phyloP scores from a whole-genome alignment of 2,797 vertebrate species.

The Aselliscus stoliczkanus region DNA sequence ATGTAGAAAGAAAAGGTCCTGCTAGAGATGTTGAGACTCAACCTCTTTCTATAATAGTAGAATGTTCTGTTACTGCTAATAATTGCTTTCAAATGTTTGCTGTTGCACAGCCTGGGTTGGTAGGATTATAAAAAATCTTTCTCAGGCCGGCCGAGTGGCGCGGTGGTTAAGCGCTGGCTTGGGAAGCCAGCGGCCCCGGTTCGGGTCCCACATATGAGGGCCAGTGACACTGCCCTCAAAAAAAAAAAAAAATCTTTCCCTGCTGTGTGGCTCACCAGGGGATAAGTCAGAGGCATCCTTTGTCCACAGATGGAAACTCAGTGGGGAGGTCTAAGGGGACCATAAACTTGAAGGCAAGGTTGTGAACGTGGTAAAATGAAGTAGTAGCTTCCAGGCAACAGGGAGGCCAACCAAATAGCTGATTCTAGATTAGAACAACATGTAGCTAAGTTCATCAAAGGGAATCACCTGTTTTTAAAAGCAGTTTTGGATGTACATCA shows the following conservation, averaged over 20 bases:
- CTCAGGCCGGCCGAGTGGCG: not conserved
- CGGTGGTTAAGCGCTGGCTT: no score
- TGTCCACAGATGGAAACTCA: not conserved
- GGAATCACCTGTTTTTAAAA: conserved; percentile 17
- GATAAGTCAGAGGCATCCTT: not conserved
- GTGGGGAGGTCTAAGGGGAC: not conserved
- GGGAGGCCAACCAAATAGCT: not conserved
- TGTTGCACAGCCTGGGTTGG: not conserved
- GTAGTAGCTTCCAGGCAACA: not conserved
- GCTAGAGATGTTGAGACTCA: not conserved
- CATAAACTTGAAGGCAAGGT: not conserved
- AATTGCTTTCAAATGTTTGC: not conserved
- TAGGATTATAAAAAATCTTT: conserved; percentile 11
- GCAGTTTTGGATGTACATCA: not conserved
- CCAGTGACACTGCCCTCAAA: no score
- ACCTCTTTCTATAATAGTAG: not conserved
- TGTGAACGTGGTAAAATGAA: not conserved
- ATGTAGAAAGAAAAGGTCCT: not conserved
- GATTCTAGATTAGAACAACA: not conserved
- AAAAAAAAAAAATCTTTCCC: no score
- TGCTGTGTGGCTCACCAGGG: not conserved
- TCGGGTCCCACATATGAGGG: no score
- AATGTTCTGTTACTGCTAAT: not conserved
- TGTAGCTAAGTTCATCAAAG: not conserved
- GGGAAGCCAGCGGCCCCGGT: no score